These are phyloP conservation scores for Ptychochromis oligacanthus DNA, from an alignment of 2,113 vertebrate genomes.

Conservation along the genomic window DNA sequence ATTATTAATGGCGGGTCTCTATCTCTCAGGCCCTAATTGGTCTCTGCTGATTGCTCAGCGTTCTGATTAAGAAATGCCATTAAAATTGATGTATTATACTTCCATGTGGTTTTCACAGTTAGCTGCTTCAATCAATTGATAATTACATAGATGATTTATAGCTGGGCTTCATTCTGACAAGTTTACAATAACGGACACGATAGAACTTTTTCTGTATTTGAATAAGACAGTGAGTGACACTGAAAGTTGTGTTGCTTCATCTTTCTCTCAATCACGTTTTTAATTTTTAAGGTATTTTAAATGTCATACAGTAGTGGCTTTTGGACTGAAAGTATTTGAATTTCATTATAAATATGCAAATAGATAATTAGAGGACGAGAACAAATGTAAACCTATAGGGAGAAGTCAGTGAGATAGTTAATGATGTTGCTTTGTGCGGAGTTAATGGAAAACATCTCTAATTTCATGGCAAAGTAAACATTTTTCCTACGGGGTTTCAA, in stretches of 20 bases:
- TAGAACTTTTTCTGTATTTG: slow-evolving; percentile 23
- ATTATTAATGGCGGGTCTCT: slow-evolving; percentile 76
- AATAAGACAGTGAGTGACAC: neutral
- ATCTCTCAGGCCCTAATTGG: slow-evolving; percentile 79
- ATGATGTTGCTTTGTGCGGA: slow-evolving; percentile 61
- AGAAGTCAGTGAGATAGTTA: slow-evolving; percentile 68
- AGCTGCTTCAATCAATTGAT: slow-evolving; percentile 78
- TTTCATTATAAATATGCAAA: slow-evolving; percentile 52
- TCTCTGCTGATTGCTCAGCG: slow-evolving; percentile 77
- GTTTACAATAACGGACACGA: slow-evolving; percentile 61
- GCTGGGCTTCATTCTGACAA: slow-evolving; percentile 61
- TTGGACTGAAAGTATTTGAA: slow-evolving; percentile 21
- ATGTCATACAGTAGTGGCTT: slow-evolving; percentile 36
- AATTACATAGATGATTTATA: slow-evolving; percentile 77
- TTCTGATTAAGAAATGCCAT: slow-evolving; percentile 82
- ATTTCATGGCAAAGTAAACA: slow-evolving; percentile 72
- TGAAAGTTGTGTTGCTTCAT: neutral
- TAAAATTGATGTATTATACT: slow-evolving; percentile 78
- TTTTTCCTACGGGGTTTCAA: slow-evolving; percentile 40
- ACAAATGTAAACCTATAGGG: slow-evolving; percentile 53
- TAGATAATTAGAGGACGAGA: slow-evolving; percentile 35
- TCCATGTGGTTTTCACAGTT: slow-evolving; percentile 71
- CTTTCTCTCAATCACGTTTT: neutral
- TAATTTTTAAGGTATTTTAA: neutral
- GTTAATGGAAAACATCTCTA: slow-evolving; percentile 67